Evolutionary conservation across 1,140 invertebrate genomes (phyloP), one percentile per base, ranked within the genome.

Genomic region (Steinernema khuongi): DNA sequence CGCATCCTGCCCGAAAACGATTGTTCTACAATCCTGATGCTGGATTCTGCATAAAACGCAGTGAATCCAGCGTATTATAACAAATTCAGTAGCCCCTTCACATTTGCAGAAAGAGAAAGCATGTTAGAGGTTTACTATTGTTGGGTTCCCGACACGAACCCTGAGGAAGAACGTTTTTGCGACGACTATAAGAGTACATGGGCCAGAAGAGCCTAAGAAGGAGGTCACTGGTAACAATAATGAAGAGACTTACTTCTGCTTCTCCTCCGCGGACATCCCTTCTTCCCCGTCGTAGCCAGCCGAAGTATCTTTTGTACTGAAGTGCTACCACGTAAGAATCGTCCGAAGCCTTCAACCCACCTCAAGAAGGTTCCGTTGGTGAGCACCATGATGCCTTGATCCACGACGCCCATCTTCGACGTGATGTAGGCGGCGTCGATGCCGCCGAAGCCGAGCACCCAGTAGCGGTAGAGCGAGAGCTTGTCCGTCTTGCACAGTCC

Each of bases 391-490:
- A 60, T 11, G 22, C 26, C 22, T 22, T 60, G 11, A 22, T 60
- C 50, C 14, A 60, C 50, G 7, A 60, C 11, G 19, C 50, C 50
- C 50, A 60, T 60, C 19, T 60, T 11, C 50, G 50, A 60, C 4
- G 50, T 60, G 7, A 60, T 60, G 50, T 17, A 60, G 22, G 50
- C 11, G 7, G 11, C 2, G 22, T 60, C 50, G 50, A 60, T 26
- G 50, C 50, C 22, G 50, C 50, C 26, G 50, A 60, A 17, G 7
- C 50, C 50, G 11, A 60, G 22, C 11, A 60, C 2, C 50, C 50
- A 60, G 50, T 60, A 60, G 50, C 50, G 50, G 50, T 60, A 60
- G 50, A 60, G 50, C 7, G 50, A 60, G 22, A 60, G 50, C 26
- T 26, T 11, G 50, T 60, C 50, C 50, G 19, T n/a, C 19, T 60